These are phyloP conservation scores for Macrotus californicus DNA, from an alignment of 2,113 vertebrate genomes.

Conservation along the genomic window DNA sequence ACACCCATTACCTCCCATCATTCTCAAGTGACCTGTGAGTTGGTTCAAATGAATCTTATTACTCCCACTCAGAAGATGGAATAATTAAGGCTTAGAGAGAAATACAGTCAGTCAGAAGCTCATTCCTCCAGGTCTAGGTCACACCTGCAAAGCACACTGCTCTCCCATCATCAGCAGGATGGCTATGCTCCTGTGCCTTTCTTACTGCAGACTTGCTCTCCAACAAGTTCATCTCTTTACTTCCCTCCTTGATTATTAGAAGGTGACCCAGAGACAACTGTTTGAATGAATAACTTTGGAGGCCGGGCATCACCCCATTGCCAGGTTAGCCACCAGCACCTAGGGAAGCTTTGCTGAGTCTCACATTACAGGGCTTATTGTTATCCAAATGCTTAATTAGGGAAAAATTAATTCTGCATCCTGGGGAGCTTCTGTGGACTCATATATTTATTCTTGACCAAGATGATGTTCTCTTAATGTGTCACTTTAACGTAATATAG, in stretches of 20 bases:
- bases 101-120: not conserved
- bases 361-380: not conserved
- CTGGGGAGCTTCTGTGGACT: not conserved
- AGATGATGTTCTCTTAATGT: not conserved
- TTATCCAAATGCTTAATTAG: not conserved
- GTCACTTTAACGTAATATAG: not conserved
- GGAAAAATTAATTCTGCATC: not conserved
- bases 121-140: not conserved
- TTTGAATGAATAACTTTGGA: not conserved
- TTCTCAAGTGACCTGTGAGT: not conserved
- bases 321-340: not conserved
- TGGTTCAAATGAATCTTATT: not conserved
- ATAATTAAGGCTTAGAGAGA: not conserved
- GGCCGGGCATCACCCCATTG: fast-evolving
- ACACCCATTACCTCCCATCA: not conserved
- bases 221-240: not conserved
- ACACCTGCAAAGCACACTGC: not conserved
- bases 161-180: not conserved
- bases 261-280: not conserved
- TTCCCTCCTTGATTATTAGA: not conserved
- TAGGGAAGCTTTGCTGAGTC: not conserved
- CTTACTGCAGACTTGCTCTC: not conserved
- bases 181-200: not conserved
- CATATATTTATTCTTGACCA: not conserved
- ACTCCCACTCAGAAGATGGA: not conserved